Conservation (phyloP, 1,140 invertebrate species). For the Bilobella aurantiaca region DNA sequence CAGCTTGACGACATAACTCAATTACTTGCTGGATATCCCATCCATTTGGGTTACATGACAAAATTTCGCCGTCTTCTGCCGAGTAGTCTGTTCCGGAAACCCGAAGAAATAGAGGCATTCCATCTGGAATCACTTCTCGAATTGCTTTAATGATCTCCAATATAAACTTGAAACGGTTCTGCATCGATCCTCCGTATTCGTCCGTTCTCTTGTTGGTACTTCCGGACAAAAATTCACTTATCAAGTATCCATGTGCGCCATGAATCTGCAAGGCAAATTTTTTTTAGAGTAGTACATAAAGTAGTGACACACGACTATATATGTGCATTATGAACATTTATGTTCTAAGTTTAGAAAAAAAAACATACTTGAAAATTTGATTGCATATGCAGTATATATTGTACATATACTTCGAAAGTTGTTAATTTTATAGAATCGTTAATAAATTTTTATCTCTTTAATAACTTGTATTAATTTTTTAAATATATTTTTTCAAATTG, state of each 20-base stretch:
- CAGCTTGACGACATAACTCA: slow-evolving; percentile 10
- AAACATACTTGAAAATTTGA: not conserved
- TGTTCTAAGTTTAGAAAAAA: not conserved
- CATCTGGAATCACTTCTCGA: slow-evolving; percentile 10
- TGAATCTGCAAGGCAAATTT: slow-evolving; percentile 7
- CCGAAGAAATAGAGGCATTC: slow-evolving; percentile 13
- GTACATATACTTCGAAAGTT: not conserved
- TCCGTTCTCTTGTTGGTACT: slow-evolving; percentile 6
- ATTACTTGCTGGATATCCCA: slow-evolving; percentile 19
- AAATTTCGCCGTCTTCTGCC: not conserved
- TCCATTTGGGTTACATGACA: slow-evolving; percentile 6
- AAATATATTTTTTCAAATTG: no score
- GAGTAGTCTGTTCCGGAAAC: slow-evolving; percentile 19
- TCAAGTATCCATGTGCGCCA: slow-evolving; percentile 8
- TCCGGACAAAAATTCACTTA: slow-evolving; percentile 1
- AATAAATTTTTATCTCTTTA: not conserved
- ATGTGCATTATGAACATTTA: not conserved
- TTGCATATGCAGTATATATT: not conserved
- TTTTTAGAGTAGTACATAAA: not conserved
- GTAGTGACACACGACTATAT: not conserved
- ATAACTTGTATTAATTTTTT: not conserved
- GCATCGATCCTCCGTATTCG: not conserved
- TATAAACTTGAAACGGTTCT: slow-evolving; percentile 7
- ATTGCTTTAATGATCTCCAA: slow-evolving; percentile 3
- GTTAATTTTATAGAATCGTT: not conserved